Percentiles rank a stretch among this genome's conserved stretches.
Conservation (phyloP, 1,140 invertebrate genomes). For the Magallana ariakensis region DNA sequence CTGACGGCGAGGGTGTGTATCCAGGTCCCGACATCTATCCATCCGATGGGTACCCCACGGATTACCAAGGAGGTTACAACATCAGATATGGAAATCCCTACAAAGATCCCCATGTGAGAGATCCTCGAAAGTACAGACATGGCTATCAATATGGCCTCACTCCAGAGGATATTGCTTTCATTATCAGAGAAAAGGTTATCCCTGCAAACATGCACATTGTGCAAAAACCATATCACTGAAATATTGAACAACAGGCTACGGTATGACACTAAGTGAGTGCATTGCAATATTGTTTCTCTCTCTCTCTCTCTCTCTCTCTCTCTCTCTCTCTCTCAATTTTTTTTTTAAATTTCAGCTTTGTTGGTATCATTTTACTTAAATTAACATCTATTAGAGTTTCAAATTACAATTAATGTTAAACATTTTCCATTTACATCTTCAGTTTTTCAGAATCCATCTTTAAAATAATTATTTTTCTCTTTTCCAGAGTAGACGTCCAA, state of each 20-base stretch:
- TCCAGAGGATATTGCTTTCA: neutral
- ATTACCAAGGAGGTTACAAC: neutral
- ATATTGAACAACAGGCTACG: neutral
- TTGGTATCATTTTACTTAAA: too few species aligned
- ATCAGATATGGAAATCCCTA: neutral
- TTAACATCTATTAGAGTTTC: too few species aligned
- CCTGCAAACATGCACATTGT: conserved; percentile 14
- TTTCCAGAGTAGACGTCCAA: conserved; percentile 4
- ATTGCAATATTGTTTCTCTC: neutral
- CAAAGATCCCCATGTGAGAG: neutral
- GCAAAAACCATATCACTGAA: neutral
- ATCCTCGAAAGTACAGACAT: neutral
- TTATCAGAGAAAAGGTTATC: conserved; percentile 1
- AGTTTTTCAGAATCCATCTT: too few species aligned
- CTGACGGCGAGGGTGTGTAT: neutral
- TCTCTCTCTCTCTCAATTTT: too few species aligned
- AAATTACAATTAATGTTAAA: too few species aligned
- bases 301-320: too few species aligned
- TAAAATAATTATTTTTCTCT: too few species aligned
- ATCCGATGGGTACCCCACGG: neutral
- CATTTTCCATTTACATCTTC: too few species aligned
- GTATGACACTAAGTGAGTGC: neutral
- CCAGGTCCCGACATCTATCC: neutral
- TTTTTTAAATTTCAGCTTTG: too few species aligned
- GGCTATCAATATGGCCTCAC: neutral